phyloP scores from a whole-genome alignment of 2,113 vertebrate species.

The Plecturocebus donacophilus region DNA sequence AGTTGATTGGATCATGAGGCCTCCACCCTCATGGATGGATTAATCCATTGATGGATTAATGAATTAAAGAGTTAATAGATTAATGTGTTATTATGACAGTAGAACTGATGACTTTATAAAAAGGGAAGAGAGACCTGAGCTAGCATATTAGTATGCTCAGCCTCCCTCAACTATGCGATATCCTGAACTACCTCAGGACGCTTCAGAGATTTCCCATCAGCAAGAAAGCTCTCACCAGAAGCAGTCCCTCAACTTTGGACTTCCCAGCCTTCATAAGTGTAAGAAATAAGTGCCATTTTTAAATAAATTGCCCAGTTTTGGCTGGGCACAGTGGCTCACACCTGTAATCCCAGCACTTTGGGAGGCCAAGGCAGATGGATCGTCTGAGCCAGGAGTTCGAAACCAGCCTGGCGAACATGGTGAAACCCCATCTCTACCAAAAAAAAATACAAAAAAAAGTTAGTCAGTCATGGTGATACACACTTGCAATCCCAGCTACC shows the following conservation, averaged over 20 bases:
- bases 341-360: too few species aligned
- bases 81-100: not conserved
- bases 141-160: not conserved
- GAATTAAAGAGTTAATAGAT: not conserved
- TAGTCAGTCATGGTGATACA: too few species aligned
- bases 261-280: not conserved
- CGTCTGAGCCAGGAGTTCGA: too few species aligned
- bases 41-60: not conserved
- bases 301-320: not conserved
- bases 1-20: not conserved
- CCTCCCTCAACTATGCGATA: not conserved
- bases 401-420: too few species aligned
- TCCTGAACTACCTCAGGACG: not conserved
- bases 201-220: not conserved
- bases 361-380: too few species aligned
- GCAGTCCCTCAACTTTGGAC: not conserved
- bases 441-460: too few species aligned
- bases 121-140: not conserved
- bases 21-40: not conserved
- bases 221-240: not conserved
- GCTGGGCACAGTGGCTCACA: too few species aligned
- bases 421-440: too few species aligned
- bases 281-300: not conserved
- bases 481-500: too few species aligned
- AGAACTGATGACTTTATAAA: not conserved